Conservation (phyloP, 1,140 invertebrate species). For the Caenorhabditis briggsae region DNA sequence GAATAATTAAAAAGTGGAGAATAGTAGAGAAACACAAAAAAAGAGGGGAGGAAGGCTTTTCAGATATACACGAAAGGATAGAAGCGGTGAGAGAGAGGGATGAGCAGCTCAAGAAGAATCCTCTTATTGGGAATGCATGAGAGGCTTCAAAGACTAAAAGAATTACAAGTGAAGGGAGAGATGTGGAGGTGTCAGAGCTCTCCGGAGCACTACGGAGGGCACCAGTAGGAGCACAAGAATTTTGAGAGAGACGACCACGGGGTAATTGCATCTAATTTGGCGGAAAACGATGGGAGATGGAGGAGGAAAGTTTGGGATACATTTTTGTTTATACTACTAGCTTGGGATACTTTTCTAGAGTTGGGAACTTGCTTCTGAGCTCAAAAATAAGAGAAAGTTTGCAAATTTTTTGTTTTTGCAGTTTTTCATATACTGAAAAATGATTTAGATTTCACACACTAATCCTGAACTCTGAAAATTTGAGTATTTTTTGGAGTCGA, state of each 20-base stretch:
- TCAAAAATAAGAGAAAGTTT: too few species aligned
- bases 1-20: constrained; percentile 23
- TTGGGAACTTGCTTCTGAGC: too few species aligned
- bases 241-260: neutral
- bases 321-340: neutral
- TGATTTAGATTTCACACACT: too few species aligned
- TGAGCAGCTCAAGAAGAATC: constrained; percentile 14
- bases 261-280: constrained; percentile 40
- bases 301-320: too few species aligned
- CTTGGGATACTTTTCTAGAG: too few species aligned
- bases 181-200: neutral
- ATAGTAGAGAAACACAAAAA: neutral
- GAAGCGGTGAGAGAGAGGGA: neutral
- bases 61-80: neutral
- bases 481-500: too few species aligned
- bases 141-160: constrained; percentile 32
- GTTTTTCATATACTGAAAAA: too few species aligned
- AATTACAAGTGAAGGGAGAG: constrained; percentile 38
- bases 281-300: neutral
- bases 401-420: too few species aligned
- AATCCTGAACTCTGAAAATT: too few species aligned
- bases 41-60: neutral
- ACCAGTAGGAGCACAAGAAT: neutral
- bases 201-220: constrained; percentile 1
- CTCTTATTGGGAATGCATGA: constrained; percentile 47